Conservation (phyloP, 2,888 invertebrate genomes). For the Athrips mouffetella region DNA sequence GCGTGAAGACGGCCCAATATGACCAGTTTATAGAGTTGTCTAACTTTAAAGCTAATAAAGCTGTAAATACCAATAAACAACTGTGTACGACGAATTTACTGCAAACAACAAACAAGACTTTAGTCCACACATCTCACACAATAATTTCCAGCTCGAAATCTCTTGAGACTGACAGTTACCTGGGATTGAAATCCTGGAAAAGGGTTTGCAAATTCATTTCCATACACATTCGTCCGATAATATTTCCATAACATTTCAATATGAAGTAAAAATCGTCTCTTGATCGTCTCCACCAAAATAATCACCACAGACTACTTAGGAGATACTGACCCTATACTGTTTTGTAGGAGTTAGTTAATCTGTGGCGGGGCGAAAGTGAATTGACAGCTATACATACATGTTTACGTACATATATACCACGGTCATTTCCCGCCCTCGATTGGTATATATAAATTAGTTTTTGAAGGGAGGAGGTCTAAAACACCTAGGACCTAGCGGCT, state of each 20-base stretch:
- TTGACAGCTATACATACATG: no score
- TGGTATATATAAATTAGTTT: no score
- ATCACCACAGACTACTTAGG: slow-evolving; percentile 9
- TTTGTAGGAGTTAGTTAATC: no score
- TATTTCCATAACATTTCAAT: slow-evolving; percentile 46
- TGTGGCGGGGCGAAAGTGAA: no score
- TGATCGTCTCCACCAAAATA: slow-evolving; percentile 18
- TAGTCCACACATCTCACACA: background rate
- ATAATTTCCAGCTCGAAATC: background rate
- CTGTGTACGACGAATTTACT: slow-evolving; percentile 98
- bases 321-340: no score
- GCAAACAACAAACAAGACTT: slow-evolving; percentile 33
- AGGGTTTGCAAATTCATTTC: slow-evolving; percentile 92
- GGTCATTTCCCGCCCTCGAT: no score
- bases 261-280: slow-evolving; percentile 22
- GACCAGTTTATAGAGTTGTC: slow-evolving; percentile 95
- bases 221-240: slow-evolving; percentile 59
- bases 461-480: no score
- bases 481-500: no score
- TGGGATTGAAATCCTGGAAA: slow-evolving; percentile 95
- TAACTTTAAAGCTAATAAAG: slow-evolving; percentile 91
- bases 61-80: slow-evolving; percentile 93
- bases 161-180: slow-evolving; percentile 75
- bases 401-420: no score
- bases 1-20: slow-evolving; percentile 97